phyloP scores from a whole-genome alignment of 2,797 vertebrate genomes.

The Tragopan temminckii region DNA sequence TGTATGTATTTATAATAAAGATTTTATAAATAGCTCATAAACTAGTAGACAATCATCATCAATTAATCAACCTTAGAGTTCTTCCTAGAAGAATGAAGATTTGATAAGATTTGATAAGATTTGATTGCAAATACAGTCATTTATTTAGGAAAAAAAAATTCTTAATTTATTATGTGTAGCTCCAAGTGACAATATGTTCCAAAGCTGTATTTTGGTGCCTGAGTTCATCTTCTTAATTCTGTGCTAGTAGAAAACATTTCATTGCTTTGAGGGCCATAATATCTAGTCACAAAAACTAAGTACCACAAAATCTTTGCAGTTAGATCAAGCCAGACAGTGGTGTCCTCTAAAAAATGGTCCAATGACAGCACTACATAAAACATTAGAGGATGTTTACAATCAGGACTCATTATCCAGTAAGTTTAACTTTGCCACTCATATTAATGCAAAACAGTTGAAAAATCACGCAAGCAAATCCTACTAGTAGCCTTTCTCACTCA shows the following conservation, averaged over 20 bases:
- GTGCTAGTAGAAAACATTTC: slow-evolving; percentile 54
- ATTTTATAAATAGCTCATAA: not conserved
- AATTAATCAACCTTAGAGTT: not conserved
- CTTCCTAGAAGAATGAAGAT: slow-evolving; percentile 41
- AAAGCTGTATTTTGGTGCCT: not conserved
- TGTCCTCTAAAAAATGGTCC: slow-evolving; percentile 9
- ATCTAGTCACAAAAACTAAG: not conserved
- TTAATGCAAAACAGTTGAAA: slow-evolving; percentile 33
- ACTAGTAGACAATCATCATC: not conserved
- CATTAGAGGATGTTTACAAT: not conserved
- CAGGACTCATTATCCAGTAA: not conserved
- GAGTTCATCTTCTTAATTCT: slow-evolving; percentile 31
- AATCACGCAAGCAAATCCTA: slow-evolving; percentile 22
- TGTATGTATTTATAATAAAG: not conserved
- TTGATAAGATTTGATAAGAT: slow-evolving; percentile 36
- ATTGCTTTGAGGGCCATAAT: not conserved
- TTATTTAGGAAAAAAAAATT: not conserved
- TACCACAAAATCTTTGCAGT: not conserved
- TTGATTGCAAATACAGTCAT: slow-evolving; percentile 20
- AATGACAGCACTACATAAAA: slow-evolving; percentile 8
- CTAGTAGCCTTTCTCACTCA: slow-evolving; percentile 45
- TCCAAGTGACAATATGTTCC: not conserved
- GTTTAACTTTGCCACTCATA: slow-evolving; percentile 23
- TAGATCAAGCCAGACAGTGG: not conserved
- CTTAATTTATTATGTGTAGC: not conserved